These are phyloP conservation scores for Cathartes aura DNA, from an alignment of 2,113 vertebrate genomes.

Conservation along the genomic window DNA sequence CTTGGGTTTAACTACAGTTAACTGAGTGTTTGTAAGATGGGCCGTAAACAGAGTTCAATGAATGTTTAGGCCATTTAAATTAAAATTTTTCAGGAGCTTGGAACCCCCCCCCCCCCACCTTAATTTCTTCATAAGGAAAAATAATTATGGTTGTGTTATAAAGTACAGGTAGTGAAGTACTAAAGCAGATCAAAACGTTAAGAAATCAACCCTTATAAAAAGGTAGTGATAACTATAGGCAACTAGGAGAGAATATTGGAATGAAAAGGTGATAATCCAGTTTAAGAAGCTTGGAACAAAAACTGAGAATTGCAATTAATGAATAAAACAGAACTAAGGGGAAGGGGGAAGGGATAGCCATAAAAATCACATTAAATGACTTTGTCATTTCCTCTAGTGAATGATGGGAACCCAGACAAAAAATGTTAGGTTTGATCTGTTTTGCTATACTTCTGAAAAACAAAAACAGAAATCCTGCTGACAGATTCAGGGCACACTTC, in stretches of 20 bases:
- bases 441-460: conserved; percentile 57
- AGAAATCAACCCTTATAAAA: conserved; percentile 21
- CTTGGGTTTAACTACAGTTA: not conserved
- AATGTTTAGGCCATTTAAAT: not conserved
- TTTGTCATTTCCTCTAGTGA: conserved; percentile 63
- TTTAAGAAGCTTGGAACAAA: conserved; percentile 14
- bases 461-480: conserved; percentile 70
- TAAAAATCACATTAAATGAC: conserved; percentile 44
- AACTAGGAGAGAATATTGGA: conserved; percentile 10
- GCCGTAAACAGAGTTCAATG: not conserved
- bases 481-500: conserved; percentile 77
- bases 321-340: conserved; percentile 43
- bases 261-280: conserved; percentile 63
- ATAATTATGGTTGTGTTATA: not conserved
- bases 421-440: conserved; percentile 62
- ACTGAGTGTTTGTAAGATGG: not conserved
- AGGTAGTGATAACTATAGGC: conserved; percentile 1
- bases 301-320: conserved; percentile 2
- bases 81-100: not conserved
- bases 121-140: not conserved
- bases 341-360: conserved; percentile 3
- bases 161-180: not conserved
- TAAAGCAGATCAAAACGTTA: conserved; percentile 46
- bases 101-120: not conserved
- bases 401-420: conserved; percentile 57